These are phyloP conservation scores for Cancer borealis DNA, from an alignment of 2,888 invertebrate species.

Conservation along the genomic window DNA sequence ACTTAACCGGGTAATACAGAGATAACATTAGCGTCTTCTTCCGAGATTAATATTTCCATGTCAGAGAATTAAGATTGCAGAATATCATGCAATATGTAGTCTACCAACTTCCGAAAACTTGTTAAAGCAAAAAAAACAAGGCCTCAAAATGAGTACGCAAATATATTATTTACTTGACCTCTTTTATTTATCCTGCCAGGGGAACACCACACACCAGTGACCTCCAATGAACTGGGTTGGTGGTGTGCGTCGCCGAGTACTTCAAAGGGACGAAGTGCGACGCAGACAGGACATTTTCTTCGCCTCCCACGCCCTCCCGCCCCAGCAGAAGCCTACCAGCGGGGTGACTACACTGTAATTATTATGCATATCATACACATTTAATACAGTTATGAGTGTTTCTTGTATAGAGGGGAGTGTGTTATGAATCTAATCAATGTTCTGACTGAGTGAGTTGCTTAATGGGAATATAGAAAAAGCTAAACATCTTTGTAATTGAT, in stretches of 20 bases:
- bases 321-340: background rate
- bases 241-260: constrained; percentile 58
- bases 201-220: background rate
- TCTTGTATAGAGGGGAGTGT: background rate
- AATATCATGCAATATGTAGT: no score
- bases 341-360: background rate
- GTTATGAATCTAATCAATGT: background rate
- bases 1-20: no score
- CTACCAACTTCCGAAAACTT: no score
- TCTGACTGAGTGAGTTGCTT: no score
- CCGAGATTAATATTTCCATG: no score
- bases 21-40: no score
- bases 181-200: background rate
- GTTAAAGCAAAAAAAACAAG: no score
- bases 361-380: background rate
- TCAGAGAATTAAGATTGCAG: no score
- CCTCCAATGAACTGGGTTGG: constrained; percentile 67
- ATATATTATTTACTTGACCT: background rate
- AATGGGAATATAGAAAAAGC: no score
- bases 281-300: constrained; percentile 53
- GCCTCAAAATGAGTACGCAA: no score
- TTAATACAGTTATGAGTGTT: background rate
- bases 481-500: background rate
- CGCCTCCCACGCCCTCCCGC: constrained; percentile 41
- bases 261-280: constrained; percentile 58